These are phyloP conservation scores for Nemotelus nigrinus DNA, from an alignment of 2,888 invertebrate genomes.

Conservation along the genomic window DNA sequence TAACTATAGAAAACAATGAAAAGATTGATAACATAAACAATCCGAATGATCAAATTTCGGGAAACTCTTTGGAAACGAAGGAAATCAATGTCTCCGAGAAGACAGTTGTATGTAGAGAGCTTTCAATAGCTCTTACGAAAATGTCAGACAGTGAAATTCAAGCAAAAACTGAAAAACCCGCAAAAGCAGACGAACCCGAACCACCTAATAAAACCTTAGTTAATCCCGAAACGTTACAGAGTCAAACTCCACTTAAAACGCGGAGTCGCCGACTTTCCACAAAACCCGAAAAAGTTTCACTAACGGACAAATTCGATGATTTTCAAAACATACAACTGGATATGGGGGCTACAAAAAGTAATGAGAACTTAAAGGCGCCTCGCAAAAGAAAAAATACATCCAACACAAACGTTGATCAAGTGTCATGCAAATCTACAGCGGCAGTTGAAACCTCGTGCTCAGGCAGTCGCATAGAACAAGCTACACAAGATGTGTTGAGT, in stretches of 20 bases:
- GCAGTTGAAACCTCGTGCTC: no score
- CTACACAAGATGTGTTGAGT: no score
- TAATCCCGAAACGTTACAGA: not conserved
- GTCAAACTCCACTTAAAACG: not conserved
- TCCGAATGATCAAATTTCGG: not conserved
- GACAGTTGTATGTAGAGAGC: constrained; percentile 26
- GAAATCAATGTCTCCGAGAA: not conserved
- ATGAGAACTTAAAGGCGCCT: not conserved
- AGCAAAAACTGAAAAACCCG: not conserved
- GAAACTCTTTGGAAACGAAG: not conserved
- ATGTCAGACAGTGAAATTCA: constrained; percentile 27
- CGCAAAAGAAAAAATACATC: constrained; percentile 2
- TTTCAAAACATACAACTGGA: not conserved
- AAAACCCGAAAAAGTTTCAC: constrained; percentile 26
- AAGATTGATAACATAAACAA: not conserved
- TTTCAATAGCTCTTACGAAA: constrained; percentile 32
- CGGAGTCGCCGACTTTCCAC: constrained; percentile 2
- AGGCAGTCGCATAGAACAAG: no score
- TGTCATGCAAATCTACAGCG: not conserved
- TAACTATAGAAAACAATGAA: not conserved
- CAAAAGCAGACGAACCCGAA: not conserved
- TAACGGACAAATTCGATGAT: not conserved
- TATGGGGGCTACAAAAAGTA: not conserved
- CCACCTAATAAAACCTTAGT: not conserved
- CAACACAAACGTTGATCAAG: not conserved